These are phyloP conservation scores for Ochropleura plecta DNA, from an alignment of 2,888 invertebrate genomes.

Conservation along the genomic window DNA sequence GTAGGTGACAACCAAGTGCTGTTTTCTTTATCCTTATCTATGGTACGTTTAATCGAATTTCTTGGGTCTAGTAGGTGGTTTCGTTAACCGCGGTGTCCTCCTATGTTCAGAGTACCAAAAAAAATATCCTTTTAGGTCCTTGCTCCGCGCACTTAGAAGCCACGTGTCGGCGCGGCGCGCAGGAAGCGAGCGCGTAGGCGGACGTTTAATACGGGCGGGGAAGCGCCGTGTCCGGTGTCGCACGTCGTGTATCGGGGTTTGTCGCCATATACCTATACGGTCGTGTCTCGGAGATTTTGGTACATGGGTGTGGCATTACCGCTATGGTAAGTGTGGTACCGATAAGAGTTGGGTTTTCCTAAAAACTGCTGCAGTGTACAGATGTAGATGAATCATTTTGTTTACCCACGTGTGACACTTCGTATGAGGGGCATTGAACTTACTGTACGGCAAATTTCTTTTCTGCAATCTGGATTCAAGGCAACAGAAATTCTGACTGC, in stretches of 20 bases:
- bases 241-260: constrained; percentile 59
- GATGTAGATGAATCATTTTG: constrained; percentile 36
- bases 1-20: too few relatives aligned
- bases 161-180: constrained; percentile 47
- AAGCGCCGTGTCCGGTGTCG: constrained; percentile 67
- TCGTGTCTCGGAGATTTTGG: constrained; percentile 33
- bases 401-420: constrained; percentile 24
- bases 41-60: background rate
- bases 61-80: background rate
- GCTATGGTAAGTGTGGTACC: constrained; percentile 11
- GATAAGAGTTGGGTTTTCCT: constrained; percentile 36
- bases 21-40: background rate
- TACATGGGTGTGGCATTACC: constrained; percentile 45
- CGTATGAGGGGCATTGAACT: constrained; percentile 35
- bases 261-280: constrained; percentile 49
- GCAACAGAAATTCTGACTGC: background rate
- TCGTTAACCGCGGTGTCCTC: background rate
- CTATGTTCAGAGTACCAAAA: background rate
- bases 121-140: constrained; percentile 25
- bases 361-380: constrained; percentile 12
- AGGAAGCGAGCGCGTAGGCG: constrained; percentile 68
- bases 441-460: constrained; percentile 6
- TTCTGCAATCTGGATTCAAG: constrained; percentile 7
- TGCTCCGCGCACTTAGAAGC: constrained; percentile 56
- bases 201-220: constrained; percentile 70